Conservation (phyloP, 2,888 invertebrate species). For the Entomobrya proxima region DNA sequence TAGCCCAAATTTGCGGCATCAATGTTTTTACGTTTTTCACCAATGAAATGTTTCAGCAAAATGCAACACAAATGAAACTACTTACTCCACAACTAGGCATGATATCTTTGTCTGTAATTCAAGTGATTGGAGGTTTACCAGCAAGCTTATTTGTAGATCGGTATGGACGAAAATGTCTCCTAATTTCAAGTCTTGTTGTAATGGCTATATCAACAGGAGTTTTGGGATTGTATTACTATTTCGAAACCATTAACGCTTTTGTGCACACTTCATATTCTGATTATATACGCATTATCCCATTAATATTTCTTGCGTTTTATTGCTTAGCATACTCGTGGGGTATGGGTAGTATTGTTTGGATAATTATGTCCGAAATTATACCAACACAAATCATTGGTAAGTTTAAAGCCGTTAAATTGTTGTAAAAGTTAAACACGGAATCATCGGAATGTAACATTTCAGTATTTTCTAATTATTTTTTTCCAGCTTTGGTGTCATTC, state of each 20-base stretch:
- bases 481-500: no score
- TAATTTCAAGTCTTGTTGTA: conserved; percentile 79
- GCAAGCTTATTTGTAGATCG: conserved; percentile 84
- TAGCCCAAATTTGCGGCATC: conserved; percentile 89
- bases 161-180: conserved; percentile 86
- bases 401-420: no score
- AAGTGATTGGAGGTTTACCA: conserved; percentile 78
- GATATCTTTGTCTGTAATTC: conserved; percentile 85
- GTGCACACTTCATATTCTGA: no score
- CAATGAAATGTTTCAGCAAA: conserved; percentile 83
- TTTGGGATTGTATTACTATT: background rate
- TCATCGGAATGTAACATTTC: no score
- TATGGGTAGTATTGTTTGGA: conserved; percentile 85
- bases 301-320: conserved; percentile 81
- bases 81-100: background rate
- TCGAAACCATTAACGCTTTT: background rate
- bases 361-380: conserved; percentile 88
- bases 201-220: background rate
- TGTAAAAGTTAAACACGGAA: no score
- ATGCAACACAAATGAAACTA: conserved; percentile 79
- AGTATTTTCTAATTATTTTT: no score
- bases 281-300: background rate
- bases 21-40: conserved; percentile 90
- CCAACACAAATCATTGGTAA: conserved; percentile 81
- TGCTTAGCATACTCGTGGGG: conserved; percentile 76